Conservation (phyloP, 2,888 invertebrate species). For the Ligdia adustata region DNA sequence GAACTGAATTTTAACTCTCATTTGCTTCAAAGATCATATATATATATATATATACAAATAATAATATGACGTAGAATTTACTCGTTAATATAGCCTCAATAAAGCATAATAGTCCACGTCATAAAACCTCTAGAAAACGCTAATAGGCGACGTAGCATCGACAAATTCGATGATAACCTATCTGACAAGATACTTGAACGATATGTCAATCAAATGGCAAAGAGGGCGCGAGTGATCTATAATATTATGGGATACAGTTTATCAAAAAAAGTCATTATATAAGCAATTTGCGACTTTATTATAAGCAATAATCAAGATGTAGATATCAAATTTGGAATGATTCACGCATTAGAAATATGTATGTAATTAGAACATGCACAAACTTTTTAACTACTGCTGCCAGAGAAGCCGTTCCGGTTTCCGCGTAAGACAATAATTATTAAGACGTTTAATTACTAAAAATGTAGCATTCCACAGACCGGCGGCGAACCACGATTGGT, state of each 20-base stretch:
- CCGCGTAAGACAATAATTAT: slow-evolving; percentile 60
- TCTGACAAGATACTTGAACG: slow-evolving; percentile 40
- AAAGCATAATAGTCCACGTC: slow-evolving; percentile 37
- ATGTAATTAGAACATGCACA: slow-evolving; percentile 16
- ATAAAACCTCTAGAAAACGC: slow-evolving; percentile 57
- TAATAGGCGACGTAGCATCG: slow-evolving; percentile 57
- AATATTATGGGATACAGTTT: slow-evolving; percentile 12
- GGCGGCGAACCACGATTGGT: slow-evolving; percentile 13
- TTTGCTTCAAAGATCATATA: too few species aligned
- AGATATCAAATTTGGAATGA: too few species aligned
- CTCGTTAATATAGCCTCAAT: slow-evolving; percentile 21
- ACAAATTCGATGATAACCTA: slow-evolving; percentile 46
- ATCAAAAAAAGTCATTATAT: slow-evolving; percentile 7
- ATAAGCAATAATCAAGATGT: too few species aligned
- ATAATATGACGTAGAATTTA: neutral
- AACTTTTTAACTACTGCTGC: slow-evolving; percentile 32
- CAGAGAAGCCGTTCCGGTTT: slow-evolving; percentile 60
- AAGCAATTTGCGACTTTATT: too few species aligned
- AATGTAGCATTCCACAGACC: slow-evolving; percentile 22
- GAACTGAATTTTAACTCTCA: too few species aligned
- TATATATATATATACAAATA: too few species aligned
- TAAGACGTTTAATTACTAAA: slow-evolving; percentile 63
- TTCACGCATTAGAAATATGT: too few species aligned
- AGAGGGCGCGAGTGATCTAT: slow-evolving; percentile 27
- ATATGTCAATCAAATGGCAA: slow-evolving; percentile 46